phyloP scores from a whole-genome alignment of 64 coral and sea anemone species.

The Pachyseris speciosa region DNA sequence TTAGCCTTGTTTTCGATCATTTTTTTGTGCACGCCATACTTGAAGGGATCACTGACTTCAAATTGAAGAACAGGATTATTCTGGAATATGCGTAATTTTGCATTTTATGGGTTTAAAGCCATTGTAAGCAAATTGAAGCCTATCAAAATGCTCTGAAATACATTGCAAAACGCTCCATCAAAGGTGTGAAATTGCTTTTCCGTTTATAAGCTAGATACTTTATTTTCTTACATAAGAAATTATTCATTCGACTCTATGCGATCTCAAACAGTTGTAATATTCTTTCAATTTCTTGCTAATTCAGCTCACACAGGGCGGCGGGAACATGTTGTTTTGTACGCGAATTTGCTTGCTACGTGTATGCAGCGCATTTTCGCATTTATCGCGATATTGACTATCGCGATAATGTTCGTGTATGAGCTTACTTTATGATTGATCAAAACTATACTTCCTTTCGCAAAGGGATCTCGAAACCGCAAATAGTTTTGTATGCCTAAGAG shows the following conservation, averaged over 20 bases:
- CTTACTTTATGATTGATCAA: not conserved
- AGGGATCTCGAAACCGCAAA: not conserved
- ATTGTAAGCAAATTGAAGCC: not conserved
- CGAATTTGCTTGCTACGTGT: not conserved
- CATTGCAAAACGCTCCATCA: not conserved
- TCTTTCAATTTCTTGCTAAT: constrained; percentile 18
- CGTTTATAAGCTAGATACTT: not conserved
- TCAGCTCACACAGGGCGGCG: not conserved
- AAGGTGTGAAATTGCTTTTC: not conserved
- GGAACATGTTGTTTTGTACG: not conserved
- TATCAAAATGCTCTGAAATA: not conserved
- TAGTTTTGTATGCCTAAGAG: not conserved
- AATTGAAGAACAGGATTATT: not conserved
- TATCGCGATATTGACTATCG: not conserved
- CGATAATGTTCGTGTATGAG: no score
- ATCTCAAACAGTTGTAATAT: constrained; percentile 19
- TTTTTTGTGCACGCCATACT: not conserved
- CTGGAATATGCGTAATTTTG: not conserved
- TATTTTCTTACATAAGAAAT: not conserved
- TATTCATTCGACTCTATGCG: not conserved
- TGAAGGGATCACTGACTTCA: not conserved
- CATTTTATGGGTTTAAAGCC: not conserved
- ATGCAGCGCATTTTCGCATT: not conserved
- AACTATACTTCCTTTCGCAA: not conserved
- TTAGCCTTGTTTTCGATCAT: constrained; percentile 8